Percentiles rank a stretch among this genome's conserved stretches.
These are phyloP conservation scores for Dugesia japonica DNA, from an alignment of 2,888 invertebrate genomes.

Conservation along the genomic window DNA sequence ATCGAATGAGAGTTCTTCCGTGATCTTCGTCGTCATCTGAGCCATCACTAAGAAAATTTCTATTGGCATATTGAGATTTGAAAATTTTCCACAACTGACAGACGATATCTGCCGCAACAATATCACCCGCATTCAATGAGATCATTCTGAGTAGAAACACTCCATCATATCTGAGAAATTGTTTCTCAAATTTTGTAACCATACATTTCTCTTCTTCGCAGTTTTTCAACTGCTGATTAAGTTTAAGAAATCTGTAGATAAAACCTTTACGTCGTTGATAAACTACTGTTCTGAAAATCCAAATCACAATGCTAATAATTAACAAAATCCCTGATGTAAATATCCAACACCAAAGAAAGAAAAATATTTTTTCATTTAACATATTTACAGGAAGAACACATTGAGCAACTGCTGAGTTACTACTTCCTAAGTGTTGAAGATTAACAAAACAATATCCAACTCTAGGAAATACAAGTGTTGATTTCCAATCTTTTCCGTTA, in stretches of 20 bases:
- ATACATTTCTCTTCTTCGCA: slow-evolving; percentile 16
- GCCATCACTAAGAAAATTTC: background rate
- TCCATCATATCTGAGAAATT: slow-evolving; percentile 31
- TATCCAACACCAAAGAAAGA: slow-evolving; percentile 35
- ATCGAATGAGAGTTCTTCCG: background rate
- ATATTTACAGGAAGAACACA: slow-evolving; percentile 33
- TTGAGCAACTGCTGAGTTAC: slow-evolving; percentile 30
- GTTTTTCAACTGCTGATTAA: background rate
- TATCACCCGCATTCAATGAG: slow-evolving; percentile 30
- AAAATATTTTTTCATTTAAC: slow-evolving; percentile 35
- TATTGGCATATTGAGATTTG: slow-evolving; percentile 8
- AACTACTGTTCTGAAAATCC: slow-evolving; percentile 6
- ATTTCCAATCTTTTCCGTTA: slow-evolving; percentile 31
- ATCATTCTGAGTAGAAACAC: slow-evolving; percentile 30
- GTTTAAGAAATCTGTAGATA: slow-evolving; percentile 23
- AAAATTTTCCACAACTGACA: slow-evolving; percentile 25
- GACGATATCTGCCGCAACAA: slow-evolving; percentile 28
- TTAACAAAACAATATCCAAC: slow-evolving; percentile 30
- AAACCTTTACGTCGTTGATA: background rate
- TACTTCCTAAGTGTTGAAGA: background rate
- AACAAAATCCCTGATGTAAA: background rate
- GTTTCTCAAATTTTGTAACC: background rate
- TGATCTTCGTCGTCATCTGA: background rate
- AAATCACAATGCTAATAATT: slow-evolving; percentile 28
- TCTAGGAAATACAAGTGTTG: slow-evolving; percentile 30